Conservation (phyloP, 2,113 vertebrate genomes). For the Candoia aspera region DNA sequence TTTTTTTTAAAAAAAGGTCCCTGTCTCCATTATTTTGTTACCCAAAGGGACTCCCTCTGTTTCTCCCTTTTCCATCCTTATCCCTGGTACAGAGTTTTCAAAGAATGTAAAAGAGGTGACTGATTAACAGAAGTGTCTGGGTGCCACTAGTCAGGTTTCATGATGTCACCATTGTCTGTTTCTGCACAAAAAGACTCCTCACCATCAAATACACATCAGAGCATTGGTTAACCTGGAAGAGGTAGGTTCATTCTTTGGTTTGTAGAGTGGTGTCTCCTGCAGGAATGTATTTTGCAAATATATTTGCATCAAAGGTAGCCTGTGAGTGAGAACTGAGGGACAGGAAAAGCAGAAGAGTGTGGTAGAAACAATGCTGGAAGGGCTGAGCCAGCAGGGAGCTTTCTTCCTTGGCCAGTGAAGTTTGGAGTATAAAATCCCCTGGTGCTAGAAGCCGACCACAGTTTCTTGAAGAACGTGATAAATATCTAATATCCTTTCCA, state of each 20-base stretch:
- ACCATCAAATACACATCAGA: background rate
- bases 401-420: background rate
- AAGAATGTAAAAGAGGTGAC: background rate
- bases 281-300: background rate
- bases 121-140: slow-evolving; percentile 22
- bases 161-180: background rate
- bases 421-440: background rate
- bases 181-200: background rate
- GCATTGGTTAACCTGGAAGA: background rate
- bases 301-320: background rate
- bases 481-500: slow-evolving; percentile 10
- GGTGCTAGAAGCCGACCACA: background rate
- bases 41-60: background rate
- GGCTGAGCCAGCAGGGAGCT: background rate
- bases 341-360: background rate
- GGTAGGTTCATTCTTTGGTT: background rate
- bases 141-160: background rate
- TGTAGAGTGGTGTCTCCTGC: background rate
- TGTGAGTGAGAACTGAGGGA: too few relatives aligned
- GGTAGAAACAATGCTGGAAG: background rate
- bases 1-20: too few relatives aligned
- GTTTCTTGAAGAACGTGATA: background rate
- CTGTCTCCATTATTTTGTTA: background rate
- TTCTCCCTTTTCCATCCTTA: background rate
- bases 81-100: background rate